Conservation (phyloP, 2,888 invertebrate species). For the Lasioglossum marginatum region DNA sequence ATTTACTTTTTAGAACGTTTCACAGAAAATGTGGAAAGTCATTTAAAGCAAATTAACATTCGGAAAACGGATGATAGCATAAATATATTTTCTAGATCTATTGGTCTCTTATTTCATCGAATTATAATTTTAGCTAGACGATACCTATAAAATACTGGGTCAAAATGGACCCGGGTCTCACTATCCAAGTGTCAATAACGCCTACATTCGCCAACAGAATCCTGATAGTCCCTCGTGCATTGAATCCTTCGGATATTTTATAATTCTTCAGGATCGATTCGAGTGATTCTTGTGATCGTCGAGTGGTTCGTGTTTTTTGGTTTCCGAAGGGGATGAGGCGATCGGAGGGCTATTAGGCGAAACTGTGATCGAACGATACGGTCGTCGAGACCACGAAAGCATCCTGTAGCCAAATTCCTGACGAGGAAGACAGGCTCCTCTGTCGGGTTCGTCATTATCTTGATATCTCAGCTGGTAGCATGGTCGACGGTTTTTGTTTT, state of each 20-base stretch:
- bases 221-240: too few species aligned
- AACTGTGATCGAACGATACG: background rate
- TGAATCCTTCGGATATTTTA: background rate
- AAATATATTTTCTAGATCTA: too few species aligned
- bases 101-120: too few species aligned
- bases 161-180: too few species aligned
- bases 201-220: too few species aligned
- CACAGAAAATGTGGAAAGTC: background rate
- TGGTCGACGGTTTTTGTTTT: constrained; percentile 71
- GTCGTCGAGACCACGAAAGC: constrained; percentile 25
- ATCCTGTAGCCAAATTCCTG: constrained; percentile 64
- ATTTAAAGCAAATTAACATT: background rate
- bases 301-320: background rate
- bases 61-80: too few species aligned
- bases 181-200: too few species aligned
- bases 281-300: background rate
- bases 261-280: background rate
- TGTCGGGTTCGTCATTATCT: constrained; percentile 70
- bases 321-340: background rate
- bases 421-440: constrained; percentile 54
- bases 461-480: constrained; percentile 74
- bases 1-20: background rate
- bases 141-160: too few species aligned
- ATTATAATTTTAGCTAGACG: too few species aligned
- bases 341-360: background rate